Evolutionary conservation across 2,888 invertebrate genomes (phyloP).

Genomic region (Ennomos quercinarius): DNA sequence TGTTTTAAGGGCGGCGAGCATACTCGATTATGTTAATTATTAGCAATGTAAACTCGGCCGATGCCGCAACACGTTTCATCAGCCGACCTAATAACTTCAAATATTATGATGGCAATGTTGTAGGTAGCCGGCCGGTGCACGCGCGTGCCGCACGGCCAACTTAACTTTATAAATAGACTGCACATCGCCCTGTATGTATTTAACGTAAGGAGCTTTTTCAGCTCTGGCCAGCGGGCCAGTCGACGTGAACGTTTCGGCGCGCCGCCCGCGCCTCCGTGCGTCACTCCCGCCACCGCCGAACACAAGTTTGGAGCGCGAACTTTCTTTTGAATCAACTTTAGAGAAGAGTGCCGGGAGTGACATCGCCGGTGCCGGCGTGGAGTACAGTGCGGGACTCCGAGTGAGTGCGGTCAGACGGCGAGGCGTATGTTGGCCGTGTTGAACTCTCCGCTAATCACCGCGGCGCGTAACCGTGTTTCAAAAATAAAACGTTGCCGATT

Average conservation of each 20-base stretch:
- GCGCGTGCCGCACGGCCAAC: conserved; percentile 73
- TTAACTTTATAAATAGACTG: conserved; percentile 83
- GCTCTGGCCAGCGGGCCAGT: conserved; percentile 61
- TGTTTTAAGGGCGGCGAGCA: conserved; percentile 6
- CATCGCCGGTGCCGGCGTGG: conserved; percentile 16
- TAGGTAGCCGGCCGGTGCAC: conserved; percentile 67
- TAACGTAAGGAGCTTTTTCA: conserved; percentile 78
- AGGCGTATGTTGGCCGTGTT: conserved; percentile 15
- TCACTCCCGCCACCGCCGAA: conserved; percentile 37
- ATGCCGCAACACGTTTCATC: conserved; percentile 66
- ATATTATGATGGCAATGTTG: conserved; percentile 75
- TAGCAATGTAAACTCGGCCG: conserved; percentile 37
- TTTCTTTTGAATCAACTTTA: conserved; percentile 57
- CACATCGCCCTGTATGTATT: conserved; percentile 77
- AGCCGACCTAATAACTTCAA: conserved; percentile 77
- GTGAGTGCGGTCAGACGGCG: conserved; percentile 25
- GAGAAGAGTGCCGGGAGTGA: conserved; percentile 56
- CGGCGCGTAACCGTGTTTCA: conserved; percentile 76
- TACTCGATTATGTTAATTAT: conserved; percentile 38
- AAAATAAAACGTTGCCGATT: conserved; percentile 82
- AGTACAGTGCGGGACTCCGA: conserved; percentile 22
- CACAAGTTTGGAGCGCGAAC: conserved; percentile 51
- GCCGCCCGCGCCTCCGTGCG: conserved; percentile 69
- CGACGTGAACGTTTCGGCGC: conserved; percentile 68
- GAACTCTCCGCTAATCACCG: conserved; percentile 56